Conservation (phyloP, 1,140 invertebrate genomes). For the Pygmarrhopalites habei region DNA sequence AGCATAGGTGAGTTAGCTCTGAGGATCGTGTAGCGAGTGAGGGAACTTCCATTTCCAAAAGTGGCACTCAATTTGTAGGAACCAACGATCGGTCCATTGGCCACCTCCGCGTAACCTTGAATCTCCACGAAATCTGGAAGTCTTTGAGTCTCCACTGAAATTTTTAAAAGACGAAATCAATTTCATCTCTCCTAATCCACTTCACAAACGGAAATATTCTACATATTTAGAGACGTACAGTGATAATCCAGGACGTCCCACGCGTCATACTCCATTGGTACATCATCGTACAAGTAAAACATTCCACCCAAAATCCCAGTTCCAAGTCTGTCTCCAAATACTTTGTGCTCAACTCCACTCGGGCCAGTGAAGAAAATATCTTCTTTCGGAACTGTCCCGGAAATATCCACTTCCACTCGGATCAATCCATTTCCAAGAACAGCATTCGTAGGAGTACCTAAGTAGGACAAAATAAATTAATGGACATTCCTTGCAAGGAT, state of each 20-base stretch:
- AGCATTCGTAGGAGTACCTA: neutral
- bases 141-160: neutral
- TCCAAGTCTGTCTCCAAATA: conserved; percentile 13
- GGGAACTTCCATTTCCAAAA: conserved; percentile 44
- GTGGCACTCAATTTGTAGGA: conserved; percentile 41
- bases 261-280: conserved; percentile 54
- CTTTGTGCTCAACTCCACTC: neutral
- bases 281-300: conserved; percentile 49
- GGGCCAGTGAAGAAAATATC: conserved; percentile 20
- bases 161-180: neutral
- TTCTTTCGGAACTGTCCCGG: conserved; percentile 25
- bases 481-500: neutral
- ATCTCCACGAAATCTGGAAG: conserved; percentile 22
- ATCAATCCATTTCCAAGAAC: conserved; percentile 22
- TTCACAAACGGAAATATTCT: too few relatives aligned
- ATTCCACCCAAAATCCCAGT: conserved; percentile 2
- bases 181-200: conserved; percentile 43
- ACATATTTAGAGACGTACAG: too few relatives aligned
- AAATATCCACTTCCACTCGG: conserved; percentile 2
- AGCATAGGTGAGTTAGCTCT: conserved; percentile 46
- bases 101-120: conserved; percentile 41
- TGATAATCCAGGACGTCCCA: conserved; percentile 52
- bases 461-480: neutral
- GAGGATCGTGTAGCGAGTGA: conserved; percentile 46
- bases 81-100: conserved; percentile 41